Evolutionary conservation across 2,888 invertebrate species (phyloP).

Genomic region (Agelastica alni): DNA sequence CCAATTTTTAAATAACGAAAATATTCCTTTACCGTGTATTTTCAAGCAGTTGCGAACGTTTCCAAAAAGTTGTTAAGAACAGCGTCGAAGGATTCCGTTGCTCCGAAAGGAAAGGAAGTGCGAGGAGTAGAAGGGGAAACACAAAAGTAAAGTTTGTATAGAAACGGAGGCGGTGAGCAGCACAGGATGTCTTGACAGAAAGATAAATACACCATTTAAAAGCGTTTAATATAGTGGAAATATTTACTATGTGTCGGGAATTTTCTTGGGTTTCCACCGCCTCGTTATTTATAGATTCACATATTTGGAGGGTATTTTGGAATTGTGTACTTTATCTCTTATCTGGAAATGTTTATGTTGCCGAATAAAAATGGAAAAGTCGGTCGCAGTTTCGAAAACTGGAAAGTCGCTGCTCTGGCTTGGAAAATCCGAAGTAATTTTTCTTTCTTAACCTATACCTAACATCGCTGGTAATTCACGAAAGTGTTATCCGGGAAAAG

Average conservation of each 20-base stretch:
- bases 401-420: slow-evolving; percentile 5
- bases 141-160: slow-evolving; percentile 51
- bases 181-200: slow-evolving; percentile 48
- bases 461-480: slow-evolving; percentile 1
- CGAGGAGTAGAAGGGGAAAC: slow-evolving; percentile 45
- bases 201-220: slow-evolving; percentile 49
- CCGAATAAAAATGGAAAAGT: slow-evolving; percentile 13
- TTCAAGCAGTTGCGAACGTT: too few species aligned
- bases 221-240: slow-evolving; percentile 45
- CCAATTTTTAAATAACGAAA: too few species aligned
- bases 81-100: not conserved
- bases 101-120: slow-evolving; percentile 5
- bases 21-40: too few species aligned
- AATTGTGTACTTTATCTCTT: slow-evolving; percentile 21
- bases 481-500: not conserved
- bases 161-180: slow-evolving; percentile 44
- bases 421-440: slow-evolving; percentile 7
- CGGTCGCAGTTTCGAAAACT: not conserved
- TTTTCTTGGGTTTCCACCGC: slow-evolving; percentile 36
- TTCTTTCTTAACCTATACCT: slow-evolving; percentile 5
- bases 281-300: slow-evolving; percentile 41
- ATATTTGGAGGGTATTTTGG: slow-evolving; percentile 28
- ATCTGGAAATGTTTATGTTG: slow-evolving; percentile 18
- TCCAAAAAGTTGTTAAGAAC: not conserved
- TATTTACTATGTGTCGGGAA: slow-evolving; percentile 38